A percentile compares a stretch with the other conserved stretches of the same genome.
phyloP scores from a whole-genome alignment of 2,888 invertebrate species.

The Tenthredo notha region DNA sequence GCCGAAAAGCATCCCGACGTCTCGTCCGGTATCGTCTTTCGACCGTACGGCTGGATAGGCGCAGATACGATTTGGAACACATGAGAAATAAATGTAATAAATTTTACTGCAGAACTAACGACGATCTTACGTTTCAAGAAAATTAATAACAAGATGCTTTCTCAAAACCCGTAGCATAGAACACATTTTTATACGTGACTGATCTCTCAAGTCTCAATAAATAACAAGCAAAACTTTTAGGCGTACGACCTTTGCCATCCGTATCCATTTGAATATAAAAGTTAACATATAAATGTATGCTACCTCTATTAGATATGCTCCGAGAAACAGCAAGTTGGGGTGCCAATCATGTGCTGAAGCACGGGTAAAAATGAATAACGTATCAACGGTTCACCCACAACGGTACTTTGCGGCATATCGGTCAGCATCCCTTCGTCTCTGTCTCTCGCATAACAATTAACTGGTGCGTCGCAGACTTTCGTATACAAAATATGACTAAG shows the following conservation, averaged over 20 bases:
- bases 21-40: conserved; percentile 38
- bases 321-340: conserved; percentile 25
- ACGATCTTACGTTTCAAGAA: conserved; percentile 10
- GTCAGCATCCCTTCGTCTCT: not conserved
- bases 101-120: conserved; percentile 9
- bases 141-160: not conserved
- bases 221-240: not conserved
- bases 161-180: not conserved
- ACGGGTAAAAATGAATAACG: conserved; percentile 31
- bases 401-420: conserved; percentile 36
- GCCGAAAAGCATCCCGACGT: conserved; percentile 39
- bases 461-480: not conserved
- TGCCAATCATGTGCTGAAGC: conserved; percentile 49
- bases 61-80: conserved; percentile 8
- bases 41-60: not conserved
- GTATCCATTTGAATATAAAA: not conserved
- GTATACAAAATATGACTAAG: conserved; percentile 5
- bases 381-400: conserved; percentile 17
- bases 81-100: conserved; percentile 10
- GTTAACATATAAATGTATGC: not conserved
- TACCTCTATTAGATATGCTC: not conserved
- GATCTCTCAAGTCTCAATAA: not conserved
- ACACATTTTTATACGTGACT: not conserved
- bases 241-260: not conserved
- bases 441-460: not conserved